These are phyloP conservation scores for Poecilia picta DNA, from an alignment of 2,797 vertebrate genomes.

Conservation along the genomic window DNA sequence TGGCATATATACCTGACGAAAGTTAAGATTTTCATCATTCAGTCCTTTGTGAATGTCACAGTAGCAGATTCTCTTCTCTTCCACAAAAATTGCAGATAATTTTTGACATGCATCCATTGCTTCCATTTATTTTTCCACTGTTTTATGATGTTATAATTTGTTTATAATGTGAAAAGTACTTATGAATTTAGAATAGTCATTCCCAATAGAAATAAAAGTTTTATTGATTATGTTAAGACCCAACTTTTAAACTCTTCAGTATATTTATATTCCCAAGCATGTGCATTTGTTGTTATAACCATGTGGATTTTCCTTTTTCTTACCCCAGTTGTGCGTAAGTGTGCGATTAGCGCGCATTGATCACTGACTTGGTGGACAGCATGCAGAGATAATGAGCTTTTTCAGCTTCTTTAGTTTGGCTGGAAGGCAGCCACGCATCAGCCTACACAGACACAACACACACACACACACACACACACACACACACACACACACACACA, in stretches of 20 bases:
- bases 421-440: constrained; percentile 27
- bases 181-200: no score
- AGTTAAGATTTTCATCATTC: no score
- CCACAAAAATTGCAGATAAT: no score
- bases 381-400: constrained; percentile 70
- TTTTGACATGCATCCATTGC: no score
- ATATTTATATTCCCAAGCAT: not conserved
- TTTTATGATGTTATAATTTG: no score
- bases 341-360: constrained; percentile 65
- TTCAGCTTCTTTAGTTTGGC: constrained; percentile 60
- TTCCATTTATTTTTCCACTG: no score
- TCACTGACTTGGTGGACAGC: constrained; percentile 57
- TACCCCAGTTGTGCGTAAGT: constrained; percentile 39
- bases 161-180: not conserved
- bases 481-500: constrained; percentile 17
- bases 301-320: constrained; percentile 6
- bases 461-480: constrained; percentile 12
- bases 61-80: no score
- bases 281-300: not conserved
- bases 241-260: not conserved
- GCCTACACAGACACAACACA: constrained; percentile 17
- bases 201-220: no score
- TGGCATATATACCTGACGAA: no score
- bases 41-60: no score
- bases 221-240: no score